Evolutionary conservation across 2,797 vertebrate genomes (phyloP).

Genomic region (Chelmon rostratus): DNA sequence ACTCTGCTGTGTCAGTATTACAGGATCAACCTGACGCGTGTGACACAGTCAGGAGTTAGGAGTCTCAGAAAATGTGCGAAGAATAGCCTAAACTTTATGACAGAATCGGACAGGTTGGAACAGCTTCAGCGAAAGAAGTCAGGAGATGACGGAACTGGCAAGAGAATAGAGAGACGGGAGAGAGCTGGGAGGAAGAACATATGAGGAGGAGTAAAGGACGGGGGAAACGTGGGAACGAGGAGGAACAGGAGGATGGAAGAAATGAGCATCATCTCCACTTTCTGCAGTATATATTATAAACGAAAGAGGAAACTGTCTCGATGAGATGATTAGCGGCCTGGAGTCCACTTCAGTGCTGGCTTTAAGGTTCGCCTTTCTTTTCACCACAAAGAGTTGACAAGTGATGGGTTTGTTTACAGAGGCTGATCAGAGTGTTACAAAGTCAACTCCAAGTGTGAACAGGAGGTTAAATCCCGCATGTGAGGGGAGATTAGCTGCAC

Average conservation of each 20-base stretch:
- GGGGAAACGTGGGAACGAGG: background rate
- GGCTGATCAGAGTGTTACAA: constrained; percentile 34
- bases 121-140: constrained; percentile 6
- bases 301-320: constrained; percentile 2
- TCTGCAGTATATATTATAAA: constrained; percentile 16
- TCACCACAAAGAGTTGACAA: background rate
- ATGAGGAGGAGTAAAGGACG: constrained; percentile 14
- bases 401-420: constrained; percentile 37
- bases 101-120: background rate
- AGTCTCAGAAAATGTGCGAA: background rate
- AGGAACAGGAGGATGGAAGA: background rate
- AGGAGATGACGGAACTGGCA: background rate
- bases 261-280: constrained; percentile 39
- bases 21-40: background rate
- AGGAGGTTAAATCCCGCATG: constrained; percentile 30
- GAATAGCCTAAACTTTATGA: background rate
- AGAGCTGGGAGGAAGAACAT: constrained; percentile 13
- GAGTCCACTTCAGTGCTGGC: constrained; percentile 8
- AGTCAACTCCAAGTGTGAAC: constrained; percentile 13
- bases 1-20: constrained; percentile 6
- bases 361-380: constrained; percentile 13
- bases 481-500: constrained; percentile 31
- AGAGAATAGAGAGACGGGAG: constrained; percentile 7
- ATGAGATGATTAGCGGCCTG: constrained; percentile 9
- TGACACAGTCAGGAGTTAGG: background rate